phyloP scores from a whole-genome alignment of 2,888 invertebrate genomes.

The Lissonota sp. region DNA sequence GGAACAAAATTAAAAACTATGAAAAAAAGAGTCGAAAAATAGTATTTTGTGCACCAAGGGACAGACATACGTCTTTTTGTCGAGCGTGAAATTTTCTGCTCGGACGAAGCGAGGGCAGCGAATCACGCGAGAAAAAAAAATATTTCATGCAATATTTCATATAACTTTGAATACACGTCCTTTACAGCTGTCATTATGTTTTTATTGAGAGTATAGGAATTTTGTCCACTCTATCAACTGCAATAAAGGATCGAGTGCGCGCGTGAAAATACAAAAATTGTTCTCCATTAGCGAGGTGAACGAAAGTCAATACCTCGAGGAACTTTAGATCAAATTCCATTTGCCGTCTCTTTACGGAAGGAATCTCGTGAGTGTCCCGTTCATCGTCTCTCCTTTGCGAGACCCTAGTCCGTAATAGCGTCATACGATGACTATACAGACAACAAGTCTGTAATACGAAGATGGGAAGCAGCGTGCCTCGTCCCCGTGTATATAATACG shows the following conservation, averaged over 20 bases:
- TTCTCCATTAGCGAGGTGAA: neutral
- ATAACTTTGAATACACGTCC: neutral
- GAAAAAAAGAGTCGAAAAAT: too few relatives aligned
- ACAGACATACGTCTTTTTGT: too few relatives aligned
- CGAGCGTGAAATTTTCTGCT: neutral
- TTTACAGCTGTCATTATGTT: too few relatives aligned
- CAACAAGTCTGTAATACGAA: neutral
- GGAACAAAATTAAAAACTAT: too few relatives aligned
- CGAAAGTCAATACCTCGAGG: slow-evolving; percentile 7
- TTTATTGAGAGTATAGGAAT: too few relatives aligned
- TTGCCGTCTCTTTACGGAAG: slow-evolving; percentile 22
- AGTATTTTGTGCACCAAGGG: too few relatives aligned
- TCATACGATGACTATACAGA: slow-evolving; percentile 5
- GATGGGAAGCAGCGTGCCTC: slow-evolving; percentile 3
- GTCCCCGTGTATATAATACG: neutral
- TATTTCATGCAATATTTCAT: neutral
- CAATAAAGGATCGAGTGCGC: neutral
- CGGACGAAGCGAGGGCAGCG: too few relatives aligned
- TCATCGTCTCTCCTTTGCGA: neutral
- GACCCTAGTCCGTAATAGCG: neutral
- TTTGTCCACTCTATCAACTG: too few relatives aligned
- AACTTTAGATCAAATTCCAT: slow-evolving; percentile 34
- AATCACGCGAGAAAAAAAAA: too few relatives aligned
- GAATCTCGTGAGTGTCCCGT: slow-evolving; percentile 25
- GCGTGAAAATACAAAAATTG: neutral